A percentile compares a stretch with the other conserved stretches of the same genome.
phyloP scores from a whole-genome alignment of 2,797 vertebrate species.

The Hypotaenidia philippensis region DNA sequence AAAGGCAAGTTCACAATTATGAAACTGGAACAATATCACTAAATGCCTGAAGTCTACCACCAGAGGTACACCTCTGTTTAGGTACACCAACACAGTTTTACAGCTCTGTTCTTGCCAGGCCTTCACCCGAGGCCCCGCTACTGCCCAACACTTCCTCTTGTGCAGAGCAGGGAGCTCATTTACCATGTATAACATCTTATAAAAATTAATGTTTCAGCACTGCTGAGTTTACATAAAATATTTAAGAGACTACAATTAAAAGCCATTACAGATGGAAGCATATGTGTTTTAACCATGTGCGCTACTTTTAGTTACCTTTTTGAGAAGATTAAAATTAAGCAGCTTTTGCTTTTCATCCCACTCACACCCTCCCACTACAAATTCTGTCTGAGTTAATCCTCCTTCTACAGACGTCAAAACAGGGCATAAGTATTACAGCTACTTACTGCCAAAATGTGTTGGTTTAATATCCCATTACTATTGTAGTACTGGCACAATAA shows the following conservation, averaged over 20 bases:
- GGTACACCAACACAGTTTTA: background rate
- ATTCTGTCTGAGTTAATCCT: conserved; percentile 59
- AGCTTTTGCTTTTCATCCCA: conserved; percentile 67
- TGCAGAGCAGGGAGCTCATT: background rate
- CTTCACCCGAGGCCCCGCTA: background rate
- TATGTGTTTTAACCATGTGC: background rate
- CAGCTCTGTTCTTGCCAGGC: background rate
- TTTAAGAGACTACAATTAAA: conserved; percentile 48
- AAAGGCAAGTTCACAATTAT: background rate
- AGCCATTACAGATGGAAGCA: conserved; percentile 5
- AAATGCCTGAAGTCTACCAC: background rate
- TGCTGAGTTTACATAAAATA: conserved; percentile 25
- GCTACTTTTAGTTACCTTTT: conserved; percentile 56
- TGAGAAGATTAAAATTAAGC: conserved; percentile 70
- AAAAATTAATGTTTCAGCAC: background rate
- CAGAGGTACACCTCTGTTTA: background rate
- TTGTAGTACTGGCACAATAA: conserved; percentile 56
- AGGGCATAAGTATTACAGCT: conserved; percentile 49
- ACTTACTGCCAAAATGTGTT: conserved; percentile 48
- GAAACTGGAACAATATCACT: background rate
- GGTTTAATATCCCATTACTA: conserved; percentile 62
- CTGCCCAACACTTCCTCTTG: background rate
- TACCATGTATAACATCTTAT: accelerated
- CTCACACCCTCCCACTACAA: conserved; percentile 49
- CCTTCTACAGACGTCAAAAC: conserved; percentile 57